Percentiles rank a stretch among this genome's conserved stretches.
phyloP scores from a whole-genome alignment of 1,140 invertebrate genomes.

The Gonatopus flavifemur region DNA sequence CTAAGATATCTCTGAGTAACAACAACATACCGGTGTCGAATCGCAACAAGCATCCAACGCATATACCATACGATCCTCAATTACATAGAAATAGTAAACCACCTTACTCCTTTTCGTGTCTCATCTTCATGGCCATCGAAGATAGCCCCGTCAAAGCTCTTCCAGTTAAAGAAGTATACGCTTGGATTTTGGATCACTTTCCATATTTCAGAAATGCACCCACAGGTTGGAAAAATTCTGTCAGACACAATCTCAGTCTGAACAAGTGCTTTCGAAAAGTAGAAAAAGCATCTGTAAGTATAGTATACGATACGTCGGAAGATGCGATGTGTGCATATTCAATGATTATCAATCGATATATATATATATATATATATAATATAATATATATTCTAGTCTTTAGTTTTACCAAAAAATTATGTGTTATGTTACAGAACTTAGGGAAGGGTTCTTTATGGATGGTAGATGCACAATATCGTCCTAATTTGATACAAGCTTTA shows the following conservation, averaged over 20 bases:
- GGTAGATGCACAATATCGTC: constrained; percentile 85
- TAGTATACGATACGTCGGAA: too few species aligned
- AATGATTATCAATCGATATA: constrained; percentile 17
- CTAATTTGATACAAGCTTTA: constrained; percentile 81
- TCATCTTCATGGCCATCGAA: constrained; percentile 98
- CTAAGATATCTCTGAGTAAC: constrained; percentile 54
- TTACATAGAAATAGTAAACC: constrained; percentile 87
- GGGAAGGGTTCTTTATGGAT: constrained; percentile 95
- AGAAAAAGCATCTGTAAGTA: constrained; percentile 80
- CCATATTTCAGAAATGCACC: constrained; percentile 96
- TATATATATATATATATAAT: not conserved
- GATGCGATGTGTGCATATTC: not conserved
- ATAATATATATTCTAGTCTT: not conserved
- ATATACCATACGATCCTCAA: constrained; percentile 74
- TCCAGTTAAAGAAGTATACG: constrained; percentile 95
- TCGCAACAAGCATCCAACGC: constrained; percentile 69
- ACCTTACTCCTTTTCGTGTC: constrained; percentile 91
- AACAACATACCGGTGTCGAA: constrained; percentile 54
- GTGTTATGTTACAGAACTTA: constrained; percentile 68
- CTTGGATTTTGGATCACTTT: constrained; percentile 97
- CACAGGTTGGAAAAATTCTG: constrained; percentile 97
- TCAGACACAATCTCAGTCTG: constrained; percentile 91
- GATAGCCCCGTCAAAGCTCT: constrained; percentile 84
- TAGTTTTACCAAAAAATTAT: not conserved
- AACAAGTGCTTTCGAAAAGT: constrained; percentile 98